Base-by-base conservation (phyloP, 2,113 vertebrate genomes). In the Thamnophis sirtalis region DNA sequence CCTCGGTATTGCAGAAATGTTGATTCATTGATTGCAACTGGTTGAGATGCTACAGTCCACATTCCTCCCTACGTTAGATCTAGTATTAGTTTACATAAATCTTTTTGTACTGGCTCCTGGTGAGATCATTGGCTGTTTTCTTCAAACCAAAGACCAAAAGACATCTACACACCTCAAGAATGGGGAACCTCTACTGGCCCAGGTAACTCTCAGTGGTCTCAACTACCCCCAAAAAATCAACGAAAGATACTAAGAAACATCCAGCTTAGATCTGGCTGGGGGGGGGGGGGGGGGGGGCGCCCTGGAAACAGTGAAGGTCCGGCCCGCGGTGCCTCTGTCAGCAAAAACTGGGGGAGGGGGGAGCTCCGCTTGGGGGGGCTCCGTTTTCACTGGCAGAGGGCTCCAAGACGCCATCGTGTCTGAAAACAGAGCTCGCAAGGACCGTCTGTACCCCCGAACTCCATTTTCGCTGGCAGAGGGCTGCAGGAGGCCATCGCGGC, bases 21-120 rank as follows among this genome's bases (percentile, higher is more conserved):
- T 68, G 94, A 55, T 89, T 93, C 94, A 91, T 87, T 48, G 54
- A 91, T 54, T 84, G 80, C 38, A 91, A 92, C 63, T 53, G 73
- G 86, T 91, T 88, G 87, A 86, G 88, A 84, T 26, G 50, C 80
- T 89, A 86, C 90, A 91, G 90, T 0, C 1, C 38, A 58, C 8
- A 0, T 15, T 21, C 51, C 92, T 15, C 90, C 7, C 19, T 51
- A 51, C 15, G 9, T 21, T 5, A 87, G 4, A 33, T 89, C 7
- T 88, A 68, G 2, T 21, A 88, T 54, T 84, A 88, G 68, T 24
- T 88, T 86, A 88, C 11, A n/a, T 86, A 0, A 26, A 85, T 58
- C 85, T 51, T 9, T 80, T 28, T 19, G 55, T 33, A 90, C 80
- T 33, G 0, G 80, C 6, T 93, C 93, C 48, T 51, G 92, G 0